Conservation (phyloP, 2,113 vertebrate genomes). For the Ovis canadensis region DNA sequence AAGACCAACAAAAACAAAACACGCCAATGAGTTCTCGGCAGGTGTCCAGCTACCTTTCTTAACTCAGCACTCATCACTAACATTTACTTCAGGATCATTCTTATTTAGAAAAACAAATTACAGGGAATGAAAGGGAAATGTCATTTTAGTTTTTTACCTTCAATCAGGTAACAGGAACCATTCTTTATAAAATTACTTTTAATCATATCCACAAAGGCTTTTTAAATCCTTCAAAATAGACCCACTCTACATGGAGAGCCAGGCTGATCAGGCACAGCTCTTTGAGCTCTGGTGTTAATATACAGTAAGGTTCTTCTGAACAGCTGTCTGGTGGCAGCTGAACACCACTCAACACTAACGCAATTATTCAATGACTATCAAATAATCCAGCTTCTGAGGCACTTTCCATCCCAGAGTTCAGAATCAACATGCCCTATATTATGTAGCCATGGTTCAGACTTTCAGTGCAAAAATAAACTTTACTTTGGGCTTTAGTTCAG, state of each 20-base stretch:
- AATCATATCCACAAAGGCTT: background rate
- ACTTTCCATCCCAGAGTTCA: background rate
- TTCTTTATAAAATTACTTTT: background rate
- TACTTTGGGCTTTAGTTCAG: background rate
- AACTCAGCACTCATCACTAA: background rate
- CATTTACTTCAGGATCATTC: background rate
- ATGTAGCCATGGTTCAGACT: background rate
- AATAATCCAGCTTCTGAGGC: background rate
- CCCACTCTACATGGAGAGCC: background rate
- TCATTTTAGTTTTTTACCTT: background rate
- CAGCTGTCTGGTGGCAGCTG: slow-evolving; percentile 41
- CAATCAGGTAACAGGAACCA: background rate
- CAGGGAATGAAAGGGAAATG: background rate
- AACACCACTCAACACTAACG: background rate
- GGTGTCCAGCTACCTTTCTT: background rate
- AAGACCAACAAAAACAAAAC: background rate
- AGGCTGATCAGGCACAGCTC: background rate
- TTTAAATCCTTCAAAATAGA: background rate
- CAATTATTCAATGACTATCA: background rate
- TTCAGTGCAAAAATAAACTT: background rate
- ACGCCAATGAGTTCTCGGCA: background rate
- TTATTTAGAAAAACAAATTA: background rate
- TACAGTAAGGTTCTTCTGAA: background rate
- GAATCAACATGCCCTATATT: background rate
- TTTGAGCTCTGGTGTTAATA: background rate